Evolutionary conservation across 2,797 vertebrate species (phyloP).

Genomic region (Sus cebifrons): DNA sequence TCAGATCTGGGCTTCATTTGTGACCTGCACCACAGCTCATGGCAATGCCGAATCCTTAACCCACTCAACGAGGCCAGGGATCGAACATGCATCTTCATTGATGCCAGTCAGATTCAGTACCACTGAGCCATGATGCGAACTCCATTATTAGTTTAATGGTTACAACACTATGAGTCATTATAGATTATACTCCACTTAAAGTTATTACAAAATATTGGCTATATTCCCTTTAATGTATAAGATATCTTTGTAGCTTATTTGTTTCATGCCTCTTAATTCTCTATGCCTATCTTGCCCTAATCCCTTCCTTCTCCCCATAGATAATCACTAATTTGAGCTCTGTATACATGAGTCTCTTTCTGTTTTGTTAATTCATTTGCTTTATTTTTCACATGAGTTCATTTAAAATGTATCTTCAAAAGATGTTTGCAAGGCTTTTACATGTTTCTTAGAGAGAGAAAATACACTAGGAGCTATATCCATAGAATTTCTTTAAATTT

Average conservation of each 20-base stretch:
- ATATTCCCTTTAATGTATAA: not conserved
- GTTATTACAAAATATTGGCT: not conserved
- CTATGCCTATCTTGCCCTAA: not conserved
- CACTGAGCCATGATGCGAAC: too few relatives aligned
- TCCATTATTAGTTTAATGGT: not conserved
- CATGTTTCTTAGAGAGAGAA: not conserved
- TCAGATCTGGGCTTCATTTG: too few relatives aligned
- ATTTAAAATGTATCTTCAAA: conserved; percentile 24
- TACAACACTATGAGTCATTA: not conserved
- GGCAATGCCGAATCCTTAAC: too few relatives aligned
- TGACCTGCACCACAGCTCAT: too few relatives aligned
- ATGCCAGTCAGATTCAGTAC: too few relatives aligned
- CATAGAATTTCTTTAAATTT: conserved; percentile 26
- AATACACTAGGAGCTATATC: not conserved
- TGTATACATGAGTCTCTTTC: not conserved
- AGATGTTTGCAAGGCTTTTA: not conserved
- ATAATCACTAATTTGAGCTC: not conserved
- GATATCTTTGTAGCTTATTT: not conserved
- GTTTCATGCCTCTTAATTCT: not conserved
- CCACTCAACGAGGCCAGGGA: too few relatives aligned
- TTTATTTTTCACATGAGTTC: not conserved
- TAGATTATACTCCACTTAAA: not conserved
- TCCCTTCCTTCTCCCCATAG: not conserved
- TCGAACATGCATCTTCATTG: too few relatives aligned
- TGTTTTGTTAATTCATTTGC: not conserved